These are phyloP conservation scores for Drosophila prolongata DNA, from an alignment of 2,888 invertebrate genomes.

Conservation along the genomic window DNA sequence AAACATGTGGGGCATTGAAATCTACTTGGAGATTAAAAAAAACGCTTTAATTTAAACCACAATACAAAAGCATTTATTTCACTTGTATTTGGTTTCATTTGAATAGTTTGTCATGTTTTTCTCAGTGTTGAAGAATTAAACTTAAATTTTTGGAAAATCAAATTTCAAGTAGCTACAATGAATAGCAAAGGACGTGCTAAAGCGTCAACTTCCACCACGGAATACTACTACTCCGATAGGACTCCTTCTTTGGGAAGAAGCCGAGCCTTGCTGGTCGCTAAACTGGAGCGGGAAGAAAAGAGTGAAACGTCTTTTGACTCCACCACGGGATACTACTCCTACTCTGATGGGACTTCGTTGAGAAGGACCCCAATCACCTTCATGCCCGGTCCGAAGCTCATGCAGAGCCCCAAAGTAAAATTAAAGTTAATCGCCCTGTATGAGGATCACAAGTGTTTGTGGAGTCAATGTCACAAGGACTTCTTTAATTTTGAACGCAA, in stretches of 20 bases:
- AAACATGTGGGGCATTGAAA: too few relatives aligned
- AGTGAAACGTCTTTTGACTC: constrained; percentile 1
- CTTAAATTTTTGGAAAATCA: neutral
- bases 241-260: neutral
- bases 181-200: neutral
- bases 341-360: neutral
- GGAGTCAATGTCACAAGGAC: constrained; percentile 58
- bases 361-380: neutral
- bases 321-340: neutral
- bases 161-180: neutral
- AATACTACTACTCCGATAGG: neutral
- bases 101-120: too few relatives aligned
- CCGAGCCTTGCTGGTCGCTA: neutral
- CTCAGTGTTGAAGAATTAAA: too few relatives aligned
- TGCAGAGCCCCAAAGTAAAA: constrained; percentile 1
- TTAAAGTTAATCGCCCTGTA: constrained; percentile 59
- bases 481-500: constrained; percentile 54
- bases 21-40: neutral
- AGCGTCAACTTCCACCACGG: neutral
- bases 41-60: neutral
- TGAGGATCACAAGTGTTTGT: constrained; percentile 53
- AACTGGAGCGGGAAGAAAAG: neutral
- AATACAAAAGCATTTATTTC: neutral
- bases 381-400: neutral
- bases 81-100: too few relatives aligned